phyloP scores from a whole-genome alignment of 2,113 vertebrate species.

The Zapus hudsonius region DNA sequence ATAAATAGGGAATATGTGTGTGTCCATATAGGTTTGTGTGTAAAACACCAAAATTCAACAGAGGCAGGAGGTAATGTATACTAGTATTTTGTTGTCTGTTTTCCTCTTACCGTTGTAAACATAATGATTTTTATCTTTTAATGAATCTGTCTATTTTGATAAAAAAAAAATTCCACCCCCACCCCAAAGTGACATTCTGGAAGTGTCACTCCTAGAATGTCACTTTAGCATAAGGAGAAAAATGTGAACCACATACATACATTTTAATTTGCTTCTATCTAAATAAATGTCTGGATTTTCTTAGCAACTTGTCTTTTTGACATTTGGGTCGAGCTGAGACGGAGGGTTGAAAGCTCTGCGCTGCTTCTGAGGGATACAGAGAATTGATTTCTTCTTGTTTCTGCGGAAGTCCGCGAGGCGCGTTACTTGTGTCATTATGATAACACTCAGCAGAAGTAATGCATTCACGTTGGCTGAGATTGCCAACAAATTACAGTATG shows the following conservation, averaged over 20 bases:
- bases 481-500: slow-evolving; percentile 80
- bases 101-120: slow-evolving; percentile 49
- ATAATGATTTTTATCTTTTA: slow-evolving; percentile 73
- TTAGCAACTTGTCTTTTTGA: slow-evolving; percentile 83
- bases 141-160: slow-evolving; percentile 59
- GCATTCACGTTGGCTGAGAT: slow-evolving; percentile 77
- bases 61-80: slow-evolving; percentile 41
- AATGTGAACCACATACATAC: slow-evolving; percentile 76
- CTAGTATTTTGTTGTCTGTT: slow-evolving; percentile 30
- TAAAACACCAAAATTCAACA: slow-evolving; percentile 36
- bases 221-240: slow-evolving; percentile 76
- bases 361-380: slow-evolving; percentile 67
- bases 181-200: slow-evolving; percentile 74
- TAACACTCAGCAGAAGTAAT: slow-evolving; percentile 72
- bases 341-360: slow-evolving; percentile 69
- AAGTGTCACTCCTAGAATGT: slow-evolving; percentile 74
- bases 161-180: slow-evolving; percentile 75
- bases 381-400: slow-evolving; percentile 79
- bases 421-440: slow-evolving; percentile 69
- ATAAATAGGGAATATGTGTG: background rate
- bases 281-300: slow-evolving; percentile 80
- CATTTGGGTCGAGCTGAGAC: slow-evolving; percentile 75
- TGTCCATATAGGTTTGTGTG: background rate
- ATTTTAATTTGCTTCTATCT: slow-evolving; percentile 82
- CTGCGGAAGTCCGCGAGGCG: slow-evolving; percentile 76